These are phyloP conservation scores for Cephalopachus bancanus DNA, from an alignment of 2,797 vertebrate genomes.

Conservation along the genomic window DNA sequence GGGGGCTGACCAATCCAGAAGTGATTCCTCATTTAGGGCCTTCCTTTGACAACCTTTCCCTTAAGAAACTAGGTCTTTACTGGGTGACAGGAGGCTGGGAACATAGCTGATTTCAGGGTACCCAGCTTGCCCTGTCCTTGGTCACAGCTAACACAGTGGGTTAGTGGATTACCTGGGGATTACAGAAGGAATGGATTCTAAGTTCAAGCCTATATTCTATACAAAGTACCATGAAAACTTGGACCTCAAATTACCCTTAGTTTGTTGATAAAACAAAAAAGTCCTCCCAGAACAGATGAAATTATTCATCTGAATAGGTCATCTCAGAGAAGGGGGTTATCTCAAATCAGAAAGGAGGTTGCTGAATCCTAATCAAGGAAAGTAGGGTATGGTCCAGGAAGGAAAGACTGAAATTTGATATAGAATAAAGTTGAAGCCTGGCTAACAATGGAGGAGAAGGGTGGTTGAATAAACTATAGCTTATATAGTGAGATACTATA, in stretches of 20 bases:
- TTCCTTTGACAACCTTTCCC: not conserved
- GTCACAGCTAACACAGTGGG: not conserved
- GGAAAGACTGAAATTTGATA: not conserved
- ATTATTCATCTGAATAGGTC: slow-evolving; percentile 9
- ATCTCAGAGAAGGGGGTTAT: not conserved
- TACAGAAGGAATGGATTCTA: not conserved
- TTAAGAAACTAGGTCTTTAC: not conserved
- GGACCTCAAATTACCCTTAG: not conserved
- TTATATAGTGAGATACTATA: not conserved
- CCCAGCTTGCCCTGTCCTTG: not conserved
- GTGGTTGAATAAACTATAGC: slow-evolving; percentile 2
- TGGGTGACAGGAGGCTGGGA: not conserved
- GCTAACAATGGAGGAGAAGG: not conserved
- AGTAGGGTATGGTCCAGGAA: not conserved
- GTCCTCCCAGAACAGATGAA: not conserved
- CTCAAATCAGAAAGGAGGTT: slow-evolving; percentile 2
- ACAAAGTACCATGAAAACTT: not conserved
- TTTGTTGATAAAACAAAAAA: not conserved
- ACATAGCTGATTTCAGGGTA: not conserved
- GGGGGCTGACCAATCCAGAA: not conserved
- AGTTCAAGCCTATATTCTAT: not conserved
- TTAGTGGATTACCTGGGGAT: not conserved
- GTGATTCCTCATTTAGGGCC: not conserved
- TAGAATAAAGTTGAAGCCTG: not conserved
- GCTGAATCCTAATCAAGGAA: not conserved